Percentiles rank a stretch among this genome's conserved stretches.
phyloP scores from a whole-genome alignment of 2,113 vertebrate genomes.

The Apistogramma diplotaenia region DNA sequence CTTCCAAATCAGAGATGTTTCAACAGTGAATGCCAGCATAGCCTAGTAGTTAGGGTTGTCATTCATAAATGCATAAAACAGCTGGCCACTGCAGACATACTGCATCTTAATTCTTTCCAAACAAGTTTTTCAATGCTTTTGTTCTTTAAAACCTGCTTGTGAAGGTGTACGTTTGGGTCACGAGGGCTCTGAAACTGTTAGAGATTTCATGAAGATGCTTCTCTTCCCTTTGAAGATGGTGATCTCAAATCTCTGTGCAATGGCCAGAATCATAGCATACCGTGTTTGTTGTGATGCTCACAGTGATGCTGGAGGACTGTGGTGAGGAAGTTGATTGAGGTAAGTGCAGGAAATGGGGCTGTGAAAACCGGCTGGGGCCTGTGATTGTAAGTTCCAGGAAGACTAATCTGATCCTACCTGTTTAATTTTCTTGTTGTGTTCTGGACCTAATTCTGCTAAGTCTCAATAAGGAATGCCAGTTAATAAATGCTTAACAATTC shows the following conservation, averaged over 20 bases:
- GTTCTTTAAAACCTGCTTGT: background rate
- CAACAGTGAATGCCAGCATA: background rate
- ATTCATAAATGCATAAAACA: background rate
- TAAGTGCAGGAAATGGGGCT: background rate
- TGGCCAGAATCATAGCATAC: background rate
- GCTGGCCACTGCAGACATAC: background rate
- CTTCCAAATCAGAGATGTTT: background rate
- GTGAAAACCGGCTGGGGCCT: background rate
- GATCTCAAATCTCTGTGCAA: conserved; percentile 14
- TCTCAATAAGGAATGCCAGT: background rate
- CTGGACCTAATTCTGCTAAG: background rate
- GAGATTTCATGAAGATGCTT: background rate
- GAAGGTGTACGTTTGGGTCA: background rate
- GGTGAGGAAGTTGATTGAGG: background rate
- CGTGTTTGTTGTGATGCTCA: conserved; percentile 7
- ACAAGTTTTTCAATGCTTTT: background rate
- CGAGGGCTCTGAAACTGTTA: background rate
- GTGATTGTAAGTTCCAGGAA: background rate
- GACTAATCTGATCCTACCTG: background rate
- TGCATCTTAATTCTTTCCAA: background rate
- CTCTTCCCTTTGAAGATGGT: conserved; percentile 17
- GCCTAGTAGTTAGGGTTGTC: background rate
- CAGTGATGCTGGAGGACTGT: conserved; percentile 5
- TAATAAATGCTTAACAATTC: background rate
- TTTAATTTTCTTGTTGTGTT: background rate